Evolutionary conservation across 2,888 invertebrate genomes (phyloP).

Genomic region (Acleris laterana): DNA sequence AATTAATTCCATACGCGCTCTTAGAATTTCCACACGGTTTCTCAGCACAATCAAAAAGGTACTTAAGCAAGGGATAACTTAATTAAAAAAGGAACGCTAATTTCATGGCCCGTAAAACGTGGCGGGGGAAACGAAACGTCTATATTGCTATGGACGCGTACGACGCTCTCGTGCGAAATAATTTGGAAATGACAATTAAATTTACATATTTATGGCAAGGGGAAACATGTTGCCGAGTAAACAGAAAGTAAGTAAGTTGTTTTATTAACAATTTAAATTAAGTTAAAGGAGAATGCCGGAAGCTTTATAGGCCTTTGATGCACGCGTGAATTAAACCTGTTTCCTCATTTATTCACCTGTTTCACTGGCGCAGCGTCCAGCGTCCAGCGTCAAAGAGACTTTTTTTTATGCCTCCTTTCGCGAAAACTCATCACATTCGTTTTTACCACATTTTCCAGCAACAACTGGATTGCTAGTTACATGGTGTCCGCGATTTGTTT

Average conservation of each 20-base stretch:
- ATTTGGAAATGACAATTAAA: slow-evolving; percentile 10
- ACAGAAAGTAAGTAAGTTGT: not conserved
- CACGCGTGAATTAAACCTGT: too few relatives aligned
- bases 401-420: too few relatives aligned
- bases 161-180: slow-evolving; percentile 3
- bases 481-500: too few relatives aligned
- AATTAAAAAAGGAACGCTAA: slow-evolving; percentile 27
- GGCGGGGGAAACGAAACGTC: not conserved
- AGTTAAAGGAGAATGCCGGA: too few relatives aligned
- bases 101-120: slow-evolving; percentile 24
- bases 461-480: too few relatives aligned
- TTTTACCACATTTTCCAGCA: too few relatives aligned
- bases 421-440: too few relatives aligned
- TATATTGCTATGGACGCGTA: slow-evolving; percentile 6
- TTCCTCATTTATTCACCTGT: too few relatives aligned
- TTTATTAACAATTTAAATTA: too few relatives aligned
- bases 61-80: slow-evolving; percentile 28
- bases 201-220: slow-evolving; percentile 9
- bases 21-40: slow-evolving; percentile 1
- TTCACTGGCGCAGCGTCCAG: too few relatives aligned
- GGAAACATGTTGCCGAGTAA: not conserved
- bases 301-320: too few relatives aligned
- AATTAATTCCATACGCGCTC: slow-evolving; percentile 3
- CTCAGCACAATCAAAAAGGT: slow-evolving; percentile 23
- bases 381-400: too few relatives aligned